Evolutionary conservation across 2,888 invertebrate species (phyloP), one percentile per base, ranked within the genome.

Genomic region (Eupeodes latifasciatus): DNA sequence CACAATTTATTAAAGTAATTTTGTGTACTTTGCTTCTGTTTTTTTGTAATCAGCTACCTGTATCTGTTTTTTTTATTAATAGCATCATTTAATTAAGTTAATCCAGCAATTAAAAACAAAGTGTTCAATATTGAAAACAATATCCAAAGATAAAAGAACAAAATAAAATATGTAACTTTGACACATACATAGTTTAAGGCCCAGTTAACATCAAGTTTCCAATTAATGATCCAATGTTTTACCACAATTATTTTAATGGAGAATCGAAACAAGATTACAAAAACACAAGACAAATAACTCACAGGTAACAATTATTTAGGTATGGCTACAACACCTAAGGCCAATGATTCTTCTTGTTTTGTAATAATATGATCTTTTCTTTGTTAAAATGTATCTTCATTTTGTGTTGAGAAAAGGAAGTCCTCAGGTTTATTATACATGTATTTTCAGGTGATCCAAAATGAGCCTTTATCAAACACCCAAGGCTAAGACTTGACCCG

Each of bases 341-440:
- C 34, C 53, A 72, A 44, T 19, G 36, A 44, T 59, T 47, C 7
- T 34, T 57, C 12, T 34, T 14, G 9, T 27, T 27, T 9, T 10
- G 36, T 59, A 61, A 49, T 59, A 59, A 14, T 49, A 62, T 7
- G 59, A 71, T 19, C 14, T 40, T 49, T 14, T 47, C 4, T 51
- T 57, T 4, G 51, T 59, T 47, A 53, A 62, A 62, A 57, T 16
- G n/a, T 34, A 34, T 4, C 36, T 40, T 49, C 36, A n/a, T 44
- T 12, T 84, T 57, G 49, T 55, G 1, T 2, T 1, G 2, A 27
- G 27, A 66, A 79, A 84, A 69, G 51, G 72, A 78, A 74, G 83
- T 67, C 79, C 67, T 74, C 74, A 77, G 51, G 4, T 61, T 69
- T 12, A 44, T 47, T 64, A 55, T 64, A 55, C 40, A 84, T 67